Percentiles rank a stretch among this genome's conserved stretches.
Evolutionary conservation across 2,888 invertebrate species (phyloP).

Genomic region (Drosophila barbarae): DNA sequence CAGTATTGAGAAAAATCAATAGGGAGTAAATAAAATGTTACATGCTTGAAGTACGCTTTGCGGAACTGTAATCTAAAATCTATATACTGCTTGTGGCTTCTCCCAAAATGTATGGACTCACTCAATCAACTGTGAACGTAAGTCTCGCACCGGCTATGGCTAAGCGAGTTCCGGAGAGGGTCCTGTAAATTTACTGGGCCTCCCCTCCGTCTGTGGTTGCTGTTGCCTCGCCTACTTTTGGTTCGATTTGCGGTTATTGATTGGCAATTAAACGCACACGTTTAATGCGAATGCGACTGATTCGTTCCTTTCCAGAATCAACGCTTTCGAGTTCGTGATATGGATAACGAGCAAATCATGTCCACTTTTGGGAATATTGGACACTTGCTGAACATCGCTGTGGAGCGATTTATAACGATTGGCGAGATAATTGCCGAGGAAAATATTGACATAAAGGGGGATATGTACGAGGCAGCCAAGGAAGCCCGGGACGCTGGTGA

Average conservation of each 20-base stretch:
- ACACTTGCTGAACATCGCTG: slow-evolving; percentile 96
- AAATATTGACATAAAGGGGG: slow-evolving; percentile 96
- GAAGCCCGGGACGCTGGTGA: slow-evolving; percentile 97
- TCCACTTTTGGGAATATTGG: slow-evolving; percentile 86
- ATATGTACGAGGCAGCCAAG: slow-evolving; percentile 99
- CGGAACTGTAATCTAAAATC: slow-evolving; percentile 12
- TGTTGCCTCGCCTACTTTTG: slow-evolving; percentile 13
- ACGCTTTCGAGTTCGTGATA: slow-evolving; percentile 65
- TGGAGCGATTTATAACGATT: slow-evolving; percentile 98
- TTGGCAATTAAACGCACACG: slow-evolving; percentile 15
- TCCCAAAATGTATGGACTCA: slow-evolving; percentile 58
- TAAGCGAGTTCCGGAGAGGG: neutral
- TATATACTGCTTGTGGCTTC: slow-evolving; percentile 5
- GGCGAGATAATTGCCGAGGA: slow-evolving; percentile 99
- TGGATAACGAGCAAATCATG: slow-evolving; percentile 68
- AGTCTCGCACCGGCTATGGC: slow-evolving; percentile 45
- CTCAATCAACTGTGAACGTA: slow-evolving; percentile 58
- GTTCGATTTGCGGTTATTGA: slow-evolving; percentile 6
- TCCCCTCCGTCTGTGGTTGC: neutral
- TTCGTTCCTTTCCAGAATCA: slow-evolving; percentile 49
- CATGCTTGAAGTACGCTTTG: slow-evolving; percentile 35
- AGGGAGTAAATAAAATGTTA: slow-evolving; percentile 41
- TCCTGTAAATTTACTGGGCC: neutral
- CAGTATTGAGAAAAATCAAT: slow-evolving; percentile 47
- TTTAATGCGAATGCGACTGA: neutral